Conservation (phyloP, 2,113 vertebrate genomes). For the Mesoclemmys tuberculata region DNA sequence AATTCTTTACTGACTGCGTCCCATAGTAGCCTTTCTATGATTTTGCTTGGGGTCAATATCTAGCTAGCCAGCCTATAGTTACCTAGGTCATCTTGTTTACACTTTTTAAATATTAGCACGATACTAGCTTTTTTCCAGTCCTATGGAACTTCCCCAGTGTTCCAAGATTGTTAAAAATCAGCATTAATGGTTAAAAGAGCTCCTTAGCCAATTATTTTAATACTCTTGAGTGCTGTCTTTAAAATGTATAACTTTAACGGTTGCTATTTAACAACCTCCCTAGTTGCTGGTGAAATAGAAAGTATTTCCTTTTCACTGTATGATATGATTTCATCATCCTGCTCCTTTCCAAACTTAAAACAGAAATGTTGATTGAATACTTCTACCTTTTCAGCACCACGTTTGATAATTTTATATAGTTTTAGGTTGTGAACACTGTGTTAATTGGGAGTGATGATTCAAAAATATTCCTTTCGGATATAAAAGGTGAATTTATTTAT, state of each 20-base stretch:
- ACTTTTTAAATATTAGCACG: neutral
- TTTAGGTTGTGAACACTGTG: neutral
- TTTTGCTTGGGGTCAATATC: fast-evolving
- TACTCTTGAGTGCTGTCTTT: neutral
- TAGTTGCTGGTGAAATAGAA: neutral
- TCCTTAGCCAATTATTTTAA: neutral
- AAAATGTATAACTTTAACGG: neutral
- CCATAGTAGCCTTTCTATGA: neutral
- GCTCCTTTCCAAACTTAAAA: neutral
- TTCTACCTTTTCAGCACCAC: neutral
- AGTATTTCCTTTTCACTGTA: neutral
- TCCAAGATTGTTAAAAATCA: neutral
- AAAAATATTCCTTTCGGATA: neutral
- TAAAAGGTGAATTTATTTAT: neutral
- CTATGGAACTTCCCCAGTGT: neutral
- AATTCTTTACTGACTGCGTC: neutral
- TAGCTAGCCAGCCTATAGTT: neutral
- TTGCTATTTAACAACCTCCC: neutral
- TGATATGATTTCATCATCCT: neutral
- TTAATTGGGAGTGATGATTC: fast-evolving
- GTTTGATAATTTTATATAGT: neutral
- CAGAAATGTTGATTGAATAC: neutral
- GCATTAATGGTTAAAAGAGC: neutral
- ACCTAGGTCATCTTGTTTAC: neutral
- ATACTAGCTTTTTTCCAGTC: neutral